Percentiles rank a stretch among this genome's conserved stretches.
These are phyloP conservation scores for Abrostola triplasia DNA, from an alignment of 2,888 invertebrate genomes.

Conservation along the genomic window DNA sequence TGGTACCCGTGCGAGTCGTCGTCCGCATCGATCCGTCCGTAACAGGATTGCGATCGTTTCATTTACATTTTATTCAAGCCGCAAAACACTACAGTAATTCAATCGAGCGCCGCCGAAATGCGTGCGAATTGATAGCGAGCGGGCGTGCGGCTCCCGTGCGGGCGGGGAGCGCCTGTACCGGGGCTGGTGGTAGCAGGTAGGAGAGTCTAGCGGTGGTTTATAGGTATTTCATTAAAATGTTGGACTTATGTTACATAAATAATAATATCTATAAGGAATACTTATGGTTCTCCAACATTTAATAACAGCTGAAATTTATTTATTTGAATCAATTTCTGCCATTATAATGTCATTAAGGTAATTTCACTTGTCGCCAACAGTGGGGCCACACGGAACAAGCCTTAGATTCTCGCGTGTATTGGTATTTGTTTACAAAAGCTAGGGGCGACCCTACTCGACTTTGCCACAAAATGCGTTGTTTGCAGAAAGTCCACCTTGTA, in stretches of 20 bases:
- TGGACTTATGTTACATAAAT: too few species aligned
- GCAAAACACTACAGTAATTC: slow-evolving; percentile 67
- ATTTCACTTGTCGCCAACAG: slow-evolving; percentile 15
- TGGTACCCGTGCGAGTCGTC: slow-evolving; percentile 31
- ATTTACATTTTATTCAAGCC: slow-evolving; percentile 71
- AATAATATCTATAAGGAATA: too few species aligned
- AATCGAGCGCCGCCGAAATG: slow-evolving; percentile 62
- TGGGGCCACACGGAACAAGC: slow-evolving; percentile 16
- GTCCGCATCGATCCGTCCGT: slow-evolving; percentile 52
- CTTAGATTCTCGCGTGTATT: slow-evolving; percentile 26
- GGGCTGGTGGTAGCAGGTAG: too few species aligned
- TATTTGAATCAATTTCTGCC: too few species aligned
- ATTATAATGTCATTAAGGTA: too few species aligned
- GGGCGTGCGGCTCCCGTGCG: slow-evolving; percentile 7
- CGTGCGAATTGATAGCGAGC: slow-evolving; percentile 65
- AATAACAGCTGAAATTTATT: too few species aligned
- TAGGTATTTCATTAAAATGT: too few species aligned
- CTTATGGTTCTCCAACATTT: too few species aligned
- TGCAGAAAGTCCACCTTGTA: slow-evolving; percentile 4
- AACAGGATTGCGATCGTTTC: slow-evolving; percentile 66
- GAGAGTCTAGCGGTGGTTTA: too few species aligned
- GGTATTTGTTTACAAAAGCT: slow-evolving; percentile 49
- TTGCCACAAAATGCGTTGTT: neutral
- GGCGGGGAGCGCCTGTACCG: slow-evolving; percentile 3
- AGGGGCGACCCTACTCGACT: slow-evolving; percentile 9